Conservation (phyloP, 2,888 invertebrate species). For the Parapristionchus giblindavisi region DNA sequence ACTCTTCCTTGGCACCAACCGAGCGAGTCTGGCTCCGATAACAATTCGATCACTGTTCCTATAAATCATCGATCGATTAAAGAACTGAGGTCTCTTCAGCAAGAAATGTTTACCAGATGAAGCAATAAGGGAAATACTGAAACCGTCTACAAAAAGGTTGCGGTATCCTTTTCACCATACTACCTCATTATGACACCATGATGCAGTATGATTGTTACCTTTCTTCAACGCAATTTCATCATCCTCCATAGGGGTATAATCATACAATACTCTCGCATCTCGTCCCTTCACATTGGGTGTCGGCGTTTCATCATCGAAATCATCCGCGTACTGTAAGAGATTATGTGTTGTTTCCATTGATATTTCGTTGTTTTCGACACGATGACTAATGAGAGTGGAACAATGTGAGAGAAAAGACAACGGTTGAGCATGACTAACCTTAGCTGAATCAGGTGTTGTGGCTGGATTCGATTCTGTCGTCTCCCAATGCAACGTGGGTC, state of each 20-base stretch:
- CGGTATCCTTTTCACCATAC: no score
- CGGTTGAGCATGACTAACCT: no score
- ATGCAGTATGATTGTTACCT: no score
- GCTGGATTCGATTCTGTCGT: conserved; percentile 41
- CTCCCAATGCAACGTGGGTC: conserved; percentile 5
- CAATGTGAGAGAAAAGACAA: no score
- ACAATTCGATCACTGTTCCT: conserved; percentile 63
- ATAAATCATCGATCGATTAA: no score
- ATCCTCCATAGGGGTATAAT: conserved; percentile 63
- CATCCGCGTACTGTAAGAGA: conserved; percentile 52
- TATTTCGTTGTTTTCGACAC: background rate
- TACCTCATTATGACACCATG: no score
- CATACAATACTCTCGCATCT: conserved; percentile 59
- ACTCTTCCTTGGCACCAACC: conserved; percentile 64
- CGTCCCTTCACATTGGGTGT: background rate
- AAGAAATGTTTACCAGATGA: no score
- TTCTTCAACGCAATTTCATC: conserved; percentile 65
- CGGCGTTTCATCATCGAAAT: conserved; percentile 47
- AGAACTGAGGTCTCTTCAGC: no score
- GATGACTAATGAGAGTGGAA: conserved; percentile 45
- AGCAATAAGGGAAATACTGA: no score
- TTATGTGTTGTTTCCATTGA: background rate
- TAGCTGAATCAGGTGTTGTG: conserved; percentile 56
- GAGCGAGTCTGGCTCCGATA: conserved; percentile 64
- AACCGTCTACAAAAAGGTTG: no score